Base-by-base conservation (phyloP, 2,113 vertebrate species). In the Eira barbara region DNA sequence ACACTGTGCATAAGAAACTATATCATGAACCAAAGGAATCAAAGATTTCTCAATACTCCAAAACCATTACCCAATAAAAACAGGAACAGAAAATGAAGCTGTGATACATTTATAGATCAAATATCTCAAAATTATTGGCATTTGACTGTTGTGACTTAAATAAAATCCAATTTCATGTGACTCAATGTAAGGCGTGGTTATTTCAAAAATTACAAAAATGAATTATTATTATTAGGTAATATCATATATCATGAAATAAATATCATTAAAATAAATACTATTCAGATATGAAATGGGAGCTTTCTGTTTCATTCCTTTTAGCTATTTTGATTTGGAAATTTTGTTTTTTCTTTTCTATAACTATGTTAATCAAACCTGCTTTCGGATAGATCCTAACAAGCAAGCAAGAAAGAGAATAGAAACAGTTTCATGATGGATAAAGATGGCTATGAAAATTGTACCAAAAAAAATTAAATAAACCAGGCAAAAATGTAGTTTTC, bases 221-320 rank as follows among this genome's bases (percentile, higher is more conserved):
- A 63, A 80, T 80, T 14, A 45, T 78, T 42, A 36, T 78, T 57
- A n/a, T 39, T 47, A 27, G 11, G 63, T 4, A 55, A n/a, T 78
- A 49, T 65, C 27, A 39, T 57, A 67, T 49, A 80, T 85, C 76
- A 76, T 29, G 71, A 96, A 96, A 80, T 90, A 92, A 97, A 83
- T 21, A 84, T 2, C 25, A 45, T 71, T 94, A 84, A 52, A 2
- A 67, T 61, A 85, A 83, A 83, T 52, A 87, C 25, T 59, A 31
- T 49, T 84, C 61, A 73, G 27, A 61, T 73, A 9, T 61, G 23
- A 80, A 96, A 93, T 29, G 23, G 27, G 10, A 96, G 78, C 29
- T 83, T 89, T 80, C 14, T 78, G 20, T 86, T 92, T 89, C 27
- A 90, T 27, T 89, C 34, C 8, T 78, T 57, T 87, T 25, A 83